These are phyloP conservation scores for Aphidius gifuensis DNA, from an alignment of 1,140 invertebrate genomes.

Conservation along the genomic window DNA sequence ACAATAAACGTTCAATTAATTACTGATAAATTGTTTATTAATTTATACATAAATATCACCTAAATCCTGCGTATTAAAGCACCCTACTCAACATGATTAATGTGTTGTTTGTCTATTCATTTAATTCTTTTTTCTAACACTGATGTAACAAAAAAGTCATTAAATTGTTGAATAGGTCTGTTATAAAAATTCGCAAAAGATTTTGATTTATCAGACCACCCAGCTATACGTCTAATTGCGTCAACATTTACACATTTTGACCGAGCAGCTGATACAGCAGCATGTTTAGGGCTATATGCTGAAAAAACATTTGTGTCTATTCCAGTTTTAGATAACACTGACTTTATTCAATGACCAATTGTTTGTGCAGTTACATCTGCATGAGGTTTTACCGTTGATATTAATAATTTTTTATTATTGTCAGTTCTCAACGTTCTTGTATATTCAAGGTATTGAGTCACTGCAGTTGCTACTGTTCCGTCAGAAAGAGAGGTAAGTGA, in stretches of 20 bases:
- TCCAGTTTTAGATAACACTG: constrained; percentile 6
- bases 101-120: neutral
- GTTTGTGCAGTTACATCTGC: constrained; percentile 1
- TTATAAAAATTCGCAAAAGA: constrained; percentile 10
- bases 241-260: constrained; percentile 2
- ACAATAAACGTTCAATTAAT: no score
- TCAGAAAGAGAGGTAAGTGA: no score
- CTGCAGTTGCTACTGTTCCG: no score
- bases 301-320: constrained; percentile 2
- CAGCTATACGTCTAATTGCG: constrained; percentile 7
- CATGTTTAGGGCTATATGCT: constrained; percentile 12
- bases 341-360: constrained; percentile 12
- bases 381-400: neutral
- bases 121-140: neutral
- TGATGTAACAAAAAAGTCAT: neutral
- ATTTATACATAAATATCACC: no score
- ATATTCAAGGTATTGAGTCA: no score
- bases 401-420: constrained; percentile 9
- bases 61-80: no score
- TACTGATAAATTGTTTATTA: no score
- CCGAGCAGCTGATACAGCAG: constrained; percentile 3
- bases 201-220: constrained; percentile 1
- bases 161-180: constrained; percentile 2
- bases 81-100: no score
- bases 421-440: no score